Base-by-base conservation (phyloP, 2,888 invertebrate genomes). In the Phragmatobia fuliginosa region DNA sequence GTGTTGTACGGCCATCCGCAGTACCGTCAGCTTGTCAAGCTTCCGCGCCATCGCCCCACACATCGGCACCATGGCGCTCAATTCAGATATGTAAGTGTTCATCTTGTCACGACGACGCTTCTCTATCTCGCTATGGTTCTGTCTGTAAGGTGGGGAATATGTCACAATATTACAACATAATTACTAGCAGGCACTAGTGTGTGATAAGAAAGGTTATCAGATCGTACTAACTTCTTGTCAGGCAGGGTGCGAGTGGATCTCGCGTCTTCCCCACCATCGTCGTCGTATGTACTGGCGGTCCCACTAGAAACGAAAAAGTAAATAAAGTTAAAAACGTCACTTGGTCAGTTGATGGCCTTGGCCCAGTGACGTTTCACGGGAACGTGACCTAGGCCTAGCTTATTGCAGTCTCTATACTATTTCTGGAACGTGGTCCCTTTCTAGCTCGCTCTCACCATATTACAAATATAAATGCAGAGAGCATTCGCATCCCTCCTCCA, bases 81-180 rank as follows among this genome's bases (percentile, higher is more conserved):
- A 91, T 90, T 99, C 98, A 5, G 97, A 96, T 82, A 99, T 99
- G 92, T 98, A 99, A 0, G 97, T 98, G 94, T 99, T 99, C 99
- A 99, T 99, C 93, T 99, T 99, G 91, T 99, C 99, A 41, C 99
- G 96, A 0, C 99, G 96, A 0, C 99, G 96, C 90, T 99, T 99
- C 93, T 99, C 99, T 74, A 99, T 99, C 94, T 99, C 99, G 91
- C 99, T 99, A 94, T 99, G 99, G 92, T 99, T 99, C 92, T 99
- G 99, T 85, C 98, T 98, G 90, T n/a, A 88, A 21, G 14, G 60
- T 6, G 28, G 28, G 5, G 25, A 33, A 59, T 0, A 32, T 45
- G 21, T 32, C 28, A 28, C 11, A 56, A 14, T 25, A n/a, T 7
- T 45, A n/a, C n/a, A n/a, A n/a, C n/a, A n/a, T n/a, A n/a, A n/a